Conservation (phyloP, 2,888 invertebrate genomes). For the Poecilus cupreus region DNA sequence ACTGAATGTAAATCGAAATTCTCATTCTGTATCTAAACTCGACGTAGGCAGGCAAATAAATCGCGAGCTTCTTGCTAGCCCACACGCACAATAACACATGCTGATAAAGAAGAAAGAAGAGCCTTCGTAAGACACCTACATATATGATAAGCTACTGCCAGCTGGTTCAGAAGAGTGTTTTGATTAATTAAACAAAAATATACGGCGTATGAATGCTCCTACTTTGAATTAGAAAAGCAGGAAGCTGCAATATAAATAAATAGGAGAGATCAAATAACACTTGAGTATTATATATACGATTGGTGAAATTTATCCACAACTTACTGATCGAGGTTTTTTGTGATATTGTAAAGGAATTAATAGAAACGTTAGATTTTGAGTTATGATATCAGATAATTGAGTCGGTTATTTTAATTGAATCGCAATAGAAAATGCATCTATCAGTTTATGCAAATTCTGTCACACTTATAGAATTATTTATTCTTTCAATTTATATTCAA, state of each 20-base stretch:
- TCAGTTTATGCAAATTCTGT: neutral
- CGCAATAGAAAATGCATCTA: conserved; percentile 17
- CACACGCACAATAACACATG: neutral
- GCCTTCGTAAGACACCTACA: no score
- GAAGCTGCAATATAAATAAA: neutral
- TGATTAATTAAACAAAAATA: neutral
- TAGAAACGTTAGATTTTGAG: conserved; percentile 14
- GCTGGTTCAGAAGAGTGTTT: neutral
- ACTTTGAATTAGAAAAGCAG: neutral
- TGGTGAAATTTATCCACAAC: conserved; percentile 8
- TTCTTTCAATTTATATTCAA: neutral
- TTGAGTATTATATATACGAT: neutral
- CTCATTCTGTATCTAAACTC: neutral
- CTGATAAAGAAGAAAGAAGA: conserved; percentile 7
- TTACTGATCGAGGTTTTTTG: neutral
- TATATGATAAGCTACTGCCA: neutral
- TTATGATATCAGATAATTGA: conserved; percentile 10
- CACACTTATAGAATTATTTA: neutral
- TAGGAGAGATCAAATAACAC: conserved; percentile 3
- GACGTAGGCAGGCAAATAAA: conserved; percentile 2
- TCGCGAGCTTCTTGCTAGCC: conserved; percentile 4
- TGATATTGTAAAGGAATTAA: conserved; percentile 15
- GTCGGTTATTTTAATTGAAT: neutral
- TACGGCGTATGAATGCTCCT: neutral
- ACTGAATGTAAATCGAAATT: conserved; percentile 11